These are phyloP conservation scores for Trissolcus brochymenae DNA, from an alignment of 2,888 invertebrate genomes.

Conservation along the genomic window DNA sequence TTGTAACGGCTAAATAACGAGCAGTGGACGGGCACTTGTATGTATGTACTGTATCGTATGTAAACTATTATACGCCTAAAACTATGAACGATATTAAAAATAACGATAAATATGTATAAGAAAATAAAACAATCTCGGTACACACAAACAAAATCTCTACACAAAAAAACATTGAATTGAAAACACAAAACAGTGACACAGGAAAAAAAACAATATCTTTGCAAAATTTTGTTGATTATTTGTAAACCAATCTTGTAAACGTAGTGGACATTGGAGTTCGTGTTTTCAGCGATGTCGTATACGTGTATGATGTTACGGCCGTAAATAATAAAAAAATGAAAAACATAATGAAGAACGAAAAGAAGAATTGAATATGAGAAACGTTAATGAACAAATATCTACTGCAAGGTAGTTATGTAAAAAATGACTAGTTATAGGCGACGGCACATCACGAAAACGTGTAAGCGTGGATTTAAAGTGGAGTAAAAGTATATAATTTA, in stretches of 20 bases:
- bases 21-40: constrained; percentile 69
- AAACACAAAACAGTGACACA: background rate
- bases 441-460: constrained; percentile 59
- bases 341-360: constrained; percentile 6
- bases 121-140: constrained; percentile 42
- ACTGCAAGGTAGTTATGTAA: constrained; percentile 59
- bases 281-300: constrained; percentile 62
- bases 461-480: constrained; percentile 60
- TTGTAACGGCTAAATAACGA: background rate
- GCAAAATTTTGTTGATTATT: constrained; percentile 63
- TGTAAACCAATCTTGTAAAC: constrained; percentile 62
- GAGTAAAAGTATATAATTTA: constrained; percentile 66
- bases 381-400: constrained; percentile 56
- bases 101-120: constrained; percentile 63
- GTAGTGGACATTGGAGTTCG: constrained; percentile 62
- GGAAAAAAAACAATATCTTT: constrained; percentile 43
- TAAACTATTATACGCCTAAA: constrained; percentile 72
- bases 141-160: constrained; percentile 18
- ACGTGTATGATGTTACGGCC: constrained; percentile 58
- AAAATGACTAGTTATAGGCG: constrained; percentile 58
- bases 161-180: constrained; percentile 3
- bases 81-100: constrained; percentile 65
- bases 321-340: constrained; percentile 30
- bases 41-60: constrained; percentile 74
- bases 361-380: constrained; percentile 17